Evolutionary conservation across 2,113 vertebrate species (phyloP).

Genomic region (Alligator sinensis): DNA sequence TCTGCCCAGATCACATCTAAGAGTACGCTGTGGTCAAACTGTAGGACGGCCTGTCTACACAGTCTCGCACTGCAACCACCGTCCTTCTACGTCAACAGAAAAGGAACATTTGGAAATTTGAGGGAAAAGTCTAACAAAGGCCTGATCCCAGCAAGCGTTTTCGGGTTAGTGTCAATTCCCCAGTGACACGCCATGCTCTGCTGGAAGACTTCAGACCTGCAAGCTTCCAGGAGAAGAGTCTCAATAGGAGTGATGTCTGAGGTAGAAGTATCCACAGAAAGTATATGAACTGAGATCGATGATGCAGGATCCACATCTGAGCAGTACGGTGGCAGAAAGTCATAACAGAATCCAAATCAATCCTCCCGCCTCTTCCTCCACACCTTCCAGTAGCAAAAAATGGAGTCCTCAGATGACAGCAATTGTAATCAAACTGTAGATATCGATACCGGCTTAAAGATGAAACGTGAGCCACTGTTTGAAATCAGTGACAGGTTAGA

Average conservation of each 20-base stretch:
- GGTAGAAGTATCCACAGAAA: background rate
- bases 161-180: too few relatives aligned
- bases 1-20: background rate
- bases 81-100: background rate
- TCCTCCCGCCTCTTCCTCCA: background rate
- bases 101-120: background rate
- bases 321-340: background rate
- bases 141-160: too few relatives aligned
- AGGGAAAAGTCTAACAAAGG: background rate
- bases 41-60: background rate
- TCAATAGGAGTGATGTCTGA: background rate
- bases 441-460: background rate
- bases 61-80: background rate
- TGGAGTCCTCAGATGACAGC: background rate
- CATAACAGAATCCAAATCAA: background rate
- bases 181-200: background rate
- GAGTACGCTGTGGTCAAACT: background rate
- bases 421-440: background rate
- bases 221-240: background rate
- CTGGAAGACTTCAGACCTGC: fast-evolving
- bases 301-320: background rate
- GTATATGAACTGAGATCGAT: background rate
- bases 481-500: background rate
- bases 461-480: background rate
- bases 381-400: background rate